Evolutionary conservation across 2,888 invertebrate species (phyloP), one percentile per base, ranked within the genome.

Genomic region (Chloromyia formosa): DNA sequence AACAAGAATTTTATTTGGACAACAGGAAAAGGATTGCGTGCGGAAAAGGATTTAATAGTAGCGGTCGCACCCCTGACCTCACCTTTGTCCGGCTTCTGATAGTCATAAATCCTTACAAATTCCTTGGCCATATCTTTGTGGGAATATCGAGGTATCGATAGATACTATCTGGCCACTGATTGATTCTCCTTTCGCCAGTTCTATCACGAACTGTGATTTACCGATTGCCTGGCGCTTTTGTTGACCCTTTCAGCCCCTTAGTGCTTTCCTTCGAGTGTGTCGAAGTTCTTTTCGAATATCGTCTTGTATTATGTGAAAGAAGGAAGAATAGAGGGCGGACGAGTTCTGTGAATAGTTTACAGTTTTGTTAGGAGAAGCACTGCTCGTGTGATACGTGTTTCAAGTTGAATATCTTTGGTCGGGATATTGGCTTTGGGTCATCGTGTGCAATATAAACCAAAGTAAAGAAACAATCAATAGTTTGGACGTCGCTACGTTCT

Each of bases 161-260:
- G 56, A 71, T 71, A 40, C 9, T 56, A 71, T 71, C 71, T 71
- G n/a, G 40, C 23, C 56, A 40, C 58, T 71, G 71, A 71, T 71
- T 71, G 71, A 71, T 71, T 71, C 58, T 35, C 53, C 23, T 69
- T 69, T 69, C 53, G 23, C 27, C 53, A 54, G 27, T 69, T 69
- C 68, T 69, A 35, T 69, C 68, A 69, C 53, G 68, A 53, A 54
- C 68, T 69, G 68, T 69, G 68, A 69, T 69, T 69, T 69, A 69
- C 68, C 68, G 54, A 35, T 54, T 27, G 54, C 35, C 54, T 54
- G 53, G 23, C 54, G 53, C 54, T 69, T 22, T 69, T 69, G 53
- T 62, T 62, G 62, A 62, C 62, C 62, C 42, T 16, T 62, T 40
- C 12, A n/a, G 16, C 40, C 40, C 5, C 62, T 40, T 40, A n/a